A percentile compares a stretch with the other conserved stretches of the same genome.
phyloP scores from a whole-genome alignment of 2,113 vertebrate species.

The Noturus placidus region DNA sequence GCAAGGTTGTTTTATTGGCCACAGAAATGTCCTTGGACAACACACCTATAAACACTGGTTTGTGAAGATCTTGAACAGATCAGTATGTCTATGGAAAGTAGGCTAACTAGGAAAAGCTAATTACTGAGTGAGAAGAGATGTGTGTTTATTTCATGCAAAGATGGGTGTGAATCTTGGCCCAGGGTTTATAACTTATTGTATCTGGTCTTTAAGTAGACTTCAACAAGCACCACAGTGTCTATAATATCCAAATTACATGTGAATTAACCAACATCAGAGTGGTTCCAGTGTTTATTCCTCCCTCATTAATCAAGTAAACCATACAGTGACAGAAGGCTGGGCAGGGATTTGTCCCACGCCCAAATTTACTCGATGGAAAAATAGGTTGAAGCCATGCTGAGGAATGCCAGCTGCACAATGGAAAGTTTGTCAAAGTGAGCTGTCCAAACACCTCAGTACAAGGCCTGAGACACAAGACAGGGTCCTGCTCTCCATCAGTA shows the following conservation, averaged over 20 bases:
- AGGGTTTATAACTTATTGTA: conserved; percentile 12
- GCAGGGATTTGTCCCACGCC: background rate
- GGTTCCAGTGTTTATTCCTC: background rate
- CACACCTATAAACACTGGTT: background rate
- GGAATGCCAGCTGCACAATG: conserved; percentile 40
- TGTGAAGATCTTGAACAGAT: conserved; percentile 24
- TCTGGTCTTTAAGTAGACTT: background rate
- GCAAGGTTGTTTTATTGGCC: conserved; percentile 14
- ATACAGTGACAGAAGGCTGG: conserved; percentile 25
- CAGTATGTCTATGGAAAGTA: background rate
- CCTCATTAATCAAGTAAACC: conserved; percentile 11
- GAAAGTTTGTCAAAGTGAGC: conserved; percentile 46
- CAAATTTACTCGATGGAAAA: conserved; percentile 3
- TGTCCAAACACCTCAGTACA: conserved; percentile 55
- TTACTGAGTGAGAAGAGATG: background rate
- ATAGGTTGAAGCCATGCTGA: conserved; percentile 31
- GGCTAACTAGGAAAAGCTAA: background rate
- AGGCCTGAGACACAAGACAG: conserved; percentile 44
- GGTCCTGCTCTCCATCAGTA: conserved; percentile 35
- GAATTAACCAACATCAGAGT: background rate
- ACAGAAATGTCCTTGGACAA: conserved; percentile 13
- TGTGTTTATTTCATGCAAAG: conserved; percentile 25
- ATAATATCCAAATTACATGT: background rate
- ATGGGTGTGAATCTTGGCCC: background rate
- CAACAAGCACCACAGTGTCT: background rate